These are phyloP conservation scores for Calyptomena viridis DNA, from an alignment of 2,113 vertebrate species.

Conservation along the genomic window DNA sequence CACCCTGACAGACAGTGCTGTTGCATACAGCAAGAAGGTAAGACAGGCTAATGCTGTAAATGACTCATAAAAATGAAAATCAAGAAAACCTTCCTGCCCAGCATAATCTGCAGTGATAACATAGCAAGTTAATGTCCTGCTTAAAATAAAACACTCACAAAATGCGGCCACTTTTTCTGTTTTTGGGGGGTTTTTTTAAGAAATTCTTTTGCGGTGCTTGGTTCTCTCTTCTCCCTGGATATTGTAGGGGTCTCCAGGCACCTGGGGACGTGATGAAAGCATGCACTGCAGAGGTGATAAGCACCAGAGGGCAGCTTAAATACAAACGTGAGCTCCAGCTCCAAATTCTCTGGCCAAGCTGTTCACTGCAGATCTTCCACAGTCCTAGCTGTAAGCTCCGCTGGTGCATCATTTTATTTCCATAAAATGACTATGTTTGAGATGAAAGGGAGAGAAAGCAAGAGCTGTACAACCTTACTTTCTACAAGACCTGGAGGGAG, in stretches of 20 bases:
- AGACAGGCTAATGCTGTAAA: background rate
- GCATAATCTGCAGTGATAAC: background rate
- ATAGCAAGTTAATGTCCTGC: background rate
- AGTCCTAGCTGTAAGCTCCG: background rate
- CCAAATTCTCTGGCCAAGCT: background rate
- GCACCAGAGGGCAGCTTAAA: constrained; percentile 49
- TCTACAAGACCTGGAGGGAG: background rate
- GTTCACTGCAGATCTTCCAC: background rate
- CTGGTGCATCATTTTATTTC: background rate
- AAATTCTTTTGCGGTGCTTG: background rate
- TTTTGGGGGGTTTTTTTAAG: too few relatives aligned
- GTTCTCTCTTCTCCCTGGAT: background rate
- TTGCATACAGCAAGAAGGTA: background rate
- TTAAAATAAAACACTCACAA: background rate
- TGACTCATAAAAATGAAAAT: background rate
- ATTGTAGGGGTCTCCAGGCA: background rate
- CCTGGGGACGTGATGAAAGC: background rate
- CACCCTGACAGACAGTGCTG: background rate
- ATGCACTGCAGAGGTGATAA: background rate
- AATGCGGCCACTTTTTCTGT: background rate
- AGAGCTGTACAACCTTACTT: background rate
- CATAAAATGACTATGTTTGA: background rate
- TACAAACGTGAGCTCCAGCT: background rate
- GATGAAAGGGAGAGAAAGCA: background rate
- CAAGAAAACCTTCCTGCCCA: background rate